A percentile compares a stretch with the other conserved stretches of the same genome.
These are phyloP conservation scores for Myodes glareolus DNA, from an alignment of 2,113 vertebrate genomes.

Conservation along the genomic window DNA sequence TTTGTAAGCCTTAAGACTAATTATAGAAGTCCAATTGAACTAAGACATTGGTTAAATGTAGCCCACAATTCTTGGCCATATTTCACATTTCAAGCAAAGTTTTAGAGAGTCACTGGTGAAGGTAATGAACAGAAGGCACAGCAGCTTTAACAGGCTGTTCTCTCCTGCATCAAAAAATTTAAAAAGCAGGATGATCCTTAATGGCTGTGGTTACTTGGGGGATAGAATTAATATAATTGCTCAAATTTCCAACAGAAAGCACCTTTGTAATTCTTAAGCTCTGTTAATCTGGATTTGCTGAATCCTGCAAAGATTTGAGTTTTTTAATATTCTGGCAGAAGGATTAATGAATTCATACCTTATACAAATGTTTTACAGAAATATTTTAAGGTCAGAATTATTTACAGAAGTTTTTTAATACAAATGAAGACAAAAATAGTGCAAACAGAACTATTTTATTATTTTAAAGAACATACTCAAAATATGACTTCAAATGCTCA, in stretches of 20 bases:
- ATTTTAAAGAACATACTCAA: conserved; percentile 71
- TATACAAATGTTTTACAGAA: conserved; percentile 75
- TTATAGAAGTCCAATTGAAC: background rate
- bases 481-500: conserved; percentile 70
- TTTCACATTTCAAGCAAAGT: conserved; percentile 39
- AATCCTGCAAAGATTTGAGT: conserved; percentile 82
- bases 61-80: background rate
- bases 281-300: conserved; percentile 85
- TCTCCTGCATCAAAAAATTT: conserved; percentile 54
- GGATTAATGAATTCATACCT: conserved; percentile 85
- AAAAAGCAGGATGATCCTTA: conserved; percentile 70
- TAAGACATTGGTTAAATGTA: background rate
- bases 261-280: conserved; percentile 76
- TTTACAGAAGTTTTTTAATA: conserved; percentile 72
- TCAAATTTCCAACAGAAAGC: conserved; percentile 72
- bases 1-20: background rate
- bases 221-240: conserved; percentile 73
- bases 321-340: conserved; percentile 80
- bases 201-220: conserved; percentile 66
- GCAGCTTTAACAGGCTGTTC: conserved; percentile 21
- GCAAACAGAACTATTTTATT: conserved; percentile 53
- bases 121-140: conserved; percentile 47
- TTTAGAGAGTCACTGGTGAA: conserved; percentile 53
- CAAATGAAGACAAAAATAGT: conserved; percentile 68
- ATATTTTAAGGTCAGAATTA: conserved; percentile 71